Percentiles rank a stretch among this genome's conserved stretches.
Conservation (phyloP, 2,113 vertebrate genomes). For the Xenotilapia flavipinnis region DNA sequence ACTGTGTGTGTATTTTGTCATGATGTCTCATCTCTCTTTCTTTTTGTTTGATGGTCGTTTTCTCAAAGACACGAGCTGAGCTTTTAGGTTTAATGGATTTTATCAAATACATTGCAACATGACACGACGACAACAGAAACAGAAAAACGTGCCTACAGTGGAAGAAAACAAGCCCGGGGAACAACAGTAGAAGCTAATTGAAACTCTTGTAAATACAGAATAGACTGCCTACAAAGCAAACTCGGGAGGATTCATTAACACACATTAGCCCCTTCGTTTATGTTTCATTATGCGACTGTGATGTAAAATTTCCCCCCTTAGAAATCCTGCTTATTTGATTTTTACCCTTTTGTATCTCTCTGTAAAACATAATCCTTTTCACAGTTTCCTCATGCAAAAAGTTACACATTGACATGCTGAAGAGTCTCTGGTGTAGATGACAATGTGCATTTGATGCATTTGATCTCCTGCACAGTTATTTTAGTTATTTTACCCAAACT, state of each 20-base stretch:
- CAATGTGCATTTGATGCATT: neutral
- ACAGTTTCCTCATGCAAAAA: neutral
- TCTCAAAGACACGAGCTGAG: neutral
- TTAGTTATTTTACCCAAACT: neutral
- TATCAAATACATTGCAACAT: neutral
- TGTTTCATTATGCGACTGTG: neutral
- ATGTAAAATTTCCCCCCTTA: neutral
- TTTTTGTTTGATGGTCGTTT: neutral
- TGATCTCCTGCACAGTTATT: neutral
- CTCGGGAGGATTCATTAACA: neutral
- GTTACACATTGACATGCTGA: neutral
- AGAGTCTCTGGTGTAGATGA: neutral
- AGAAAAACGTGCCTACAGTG: neutral
- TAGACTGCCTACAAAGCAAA: neutral
- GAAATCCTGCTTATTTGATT: neutral
- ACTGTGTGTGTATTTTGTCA: constrained; percentile 16
- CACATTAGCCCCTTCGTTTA: neutral
- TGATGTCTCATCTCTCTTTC: neutral
- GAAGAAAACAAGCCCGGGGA: neutral
- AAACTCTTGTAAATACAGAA: neutral
- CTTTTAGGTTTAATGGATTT: neutral
- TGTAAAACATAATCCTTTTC: neutral
- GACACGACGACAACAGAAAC: neutral
- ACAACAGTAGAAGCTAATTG: neutral
- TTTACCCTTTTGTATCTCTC: neutral